A percentile compares a stretch with the other conserved stretches of the same genome.
Conservation (phyloP, 2,797 vertebrate genomes). For the Sciurus vulgaris region DNA sequence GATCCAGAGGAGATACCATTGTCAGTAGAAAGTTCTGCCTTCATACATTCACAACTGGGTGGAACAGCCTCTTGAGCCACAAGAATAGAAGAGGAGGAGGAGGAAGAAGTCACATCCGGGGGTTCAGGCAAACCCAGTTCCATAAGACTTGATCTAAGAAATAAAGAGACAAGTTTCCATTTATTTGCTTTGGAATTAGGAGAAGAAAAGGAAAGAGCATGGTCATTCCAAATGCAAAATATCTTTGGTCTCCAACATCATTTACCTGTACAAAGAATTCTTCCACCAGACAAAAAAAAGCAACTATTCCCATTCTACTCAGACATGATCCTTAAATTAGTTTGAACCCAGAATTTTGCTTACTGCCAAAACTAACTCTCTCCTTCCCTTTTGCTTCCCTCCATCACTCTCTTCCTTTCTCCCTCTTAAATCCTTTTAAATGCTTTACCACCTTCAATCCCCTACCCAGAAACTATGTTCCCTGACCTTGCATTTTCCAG, state of each 20-base stretch:
- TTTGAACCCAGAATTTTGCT: conserved; percentile 24
- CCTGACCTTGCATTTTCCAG: conserved; percentile 77
- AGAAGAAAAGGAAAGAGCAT: background rate
- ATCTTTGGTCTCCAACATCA: background rate
- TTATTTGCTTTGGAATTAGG: conserved; percentile 59
- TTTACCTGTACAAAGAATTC: conserved; percentile 41
- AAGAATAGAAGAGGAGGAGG: conserved; percentile 35
- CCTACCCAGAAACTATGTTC: background rate
- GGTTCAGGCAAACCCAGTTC: conserved; percentile 21
- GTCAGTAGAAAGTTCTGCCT: background rate
- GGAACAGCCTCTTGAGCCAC: conserved; percentile 27
- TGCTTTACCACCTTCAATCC: background rate
- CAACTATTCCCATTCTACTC: conserved; percentile 4
- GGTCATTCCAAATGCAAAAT: conserved; percentile 51
- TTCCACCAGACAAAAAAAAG: background rate
- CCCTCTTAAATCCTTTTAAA: conserved; percentile 19
- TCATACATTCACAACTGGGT: conserved; percentile 45
- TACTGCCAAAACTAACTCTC: background rate
- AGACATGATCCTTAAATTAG: conserved; percentile 47
- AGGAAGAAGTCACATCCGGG: conserved; percentile 57
- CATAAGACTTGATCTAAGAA: conserved; percentile 71
- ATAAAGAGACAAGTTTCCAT: conserved; percentile 68
- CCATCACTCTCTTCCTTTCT: background rate
- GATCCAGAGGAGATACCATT: conserved; percentile 51
- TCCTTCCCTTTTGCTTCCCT: background rate